Base-by-base conservation (phyloP, 2,797 vertebrate species). In the Potorous gilbertii region DNA sequence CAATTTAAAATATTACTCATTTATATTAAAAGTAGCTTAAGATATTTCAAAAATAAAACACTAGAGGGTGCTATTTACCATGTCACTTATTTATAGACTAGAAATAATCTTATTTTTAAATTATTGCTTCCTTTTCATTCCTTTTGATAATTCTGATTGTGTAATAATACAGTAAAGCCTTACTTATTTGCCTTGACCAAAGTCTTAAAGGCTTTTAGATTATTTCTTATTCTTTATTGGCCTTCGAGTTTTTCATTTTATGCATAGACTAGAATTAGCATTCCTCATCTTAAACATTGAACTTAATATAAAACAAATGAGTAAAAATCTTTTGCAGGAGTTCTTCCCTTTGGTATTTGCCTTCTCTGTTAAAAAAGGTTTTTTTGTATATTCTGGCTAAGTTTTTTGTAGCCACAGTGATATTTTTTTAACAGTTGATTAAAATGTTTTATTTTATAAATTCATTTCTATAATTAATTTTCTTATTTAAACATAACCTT, bases 1-100 rank as follows among this genome's bases (percentile, higher is more conserved):
- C 94, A 92, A 92, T 40, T 93, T 95, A 52, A 96, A 95, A 94
- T 92, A 90, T 6, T 3, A 54, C 95, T 96, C 93, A 91, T 1
- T 34, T 29, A 92, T 0, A 54, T 93, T 93, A 59, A 95, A 91
- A 87, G 95, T 94, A 6, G 56, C 92, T 96, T 94, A 97, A 92
- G 24, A 92, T 34, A 2, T 94, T 94, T 95, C 55, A 46, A 34
- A 94, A 92, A 56, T 95, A 13, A 92, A 96, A 96, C 96, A 91
- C 94, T 95, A 96, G 97, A 92, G 97, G 94, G 95, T 94, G 96
- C 95, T 92, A 0, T 97, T 96, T 95, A 96, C 93, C 50, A 56
- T 90, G 28, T 93, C 6, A 56, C 16, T 93, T 95, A 74, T 74
- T 74, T 74, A 18, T 81, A 81, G n/a, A 46, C 66, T 81, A 46